Evolutionary conservation across 2,113 vertebrate species (phyloP).

Genomic region (Heteronetta atricapilla): DNA sequence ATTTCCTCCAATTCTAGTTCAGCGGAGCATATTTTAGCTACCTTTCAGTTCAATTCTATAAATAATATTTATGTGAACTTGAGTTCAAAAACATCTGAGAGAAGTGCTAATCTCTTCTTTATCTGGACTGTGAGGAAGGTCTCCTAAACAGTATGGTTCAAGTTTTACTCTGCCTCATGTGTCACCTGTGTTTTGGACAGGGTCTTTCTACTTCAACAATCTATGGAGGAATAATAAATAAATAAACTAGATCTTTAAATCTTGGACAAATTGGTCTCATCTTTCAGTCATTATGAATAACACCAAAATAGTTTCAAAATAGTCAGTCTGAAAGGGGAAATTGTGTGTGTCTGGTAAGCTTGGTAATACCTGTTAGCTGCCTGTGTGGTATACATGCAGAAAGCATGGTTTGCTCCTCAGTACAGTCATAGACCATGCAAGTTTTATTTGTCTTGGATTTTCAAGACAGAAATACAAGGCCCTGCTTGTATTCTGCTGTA

Average conservation of each 20-base stretch:
- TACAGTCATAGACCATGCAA: rapidly evolving
- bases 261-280: background rate
- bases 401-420: background rate
- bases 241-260: background rate
- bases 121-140: background rate
- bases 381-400: background rate
- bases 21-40: background rate
- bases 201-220: background rate
- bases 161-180: background rate
- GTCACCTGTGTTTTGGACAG: background rate
- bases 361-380: background rate
- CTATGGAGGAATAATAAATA: background rate
- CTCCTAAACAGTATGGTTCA: background rate
- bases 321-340: background rate
- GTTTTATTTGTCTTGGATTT: background rate
- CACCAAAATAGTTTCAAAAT: background rate
- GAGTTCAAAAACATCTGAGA: background rate
- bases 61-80: background rate
- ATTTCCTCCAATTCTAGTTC: background rate
- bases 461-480: background rate
- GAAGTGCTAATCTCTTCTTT: background rate
- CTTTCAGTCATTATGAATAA: background rate
- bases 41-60: background rate
- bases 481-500: background rate
- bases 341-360: background rate